Conservation (phyloP, 2,797 vertebrate species). For the Limnodromus scolopaceus region DNA sequence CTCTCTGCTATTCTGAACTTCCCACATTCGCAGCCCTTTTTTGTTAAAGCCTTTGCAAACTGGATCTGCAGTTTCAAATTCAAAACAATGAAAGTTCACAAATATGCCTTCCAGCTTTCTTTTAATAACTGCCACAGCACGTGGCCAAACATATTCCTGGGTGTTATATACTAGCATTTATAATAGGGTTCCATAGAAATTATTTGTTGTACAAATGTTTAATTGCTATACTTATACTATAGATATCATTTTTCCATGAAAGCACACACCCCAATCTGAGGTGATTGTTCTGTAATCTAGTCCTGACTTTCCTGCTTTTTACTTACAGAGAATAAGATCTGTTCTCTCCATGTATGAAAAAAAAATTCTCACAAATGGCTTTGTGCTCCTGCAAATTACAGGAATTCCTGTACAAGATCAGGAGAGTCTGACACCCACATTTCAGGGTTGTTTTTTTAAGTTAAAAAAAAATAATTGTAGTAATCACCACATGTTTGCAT, state of each 20-base stretch:
- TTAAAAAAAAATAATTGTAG: not conserved
- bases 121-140: not conserved
- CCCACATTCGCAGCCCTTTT: not conserved
- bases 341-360: not conserved
- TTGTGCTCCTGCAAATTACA: slow-evolving; percentile 47
- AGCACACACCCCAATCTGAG: not conserved
- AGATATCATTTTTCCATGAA: not conserved
- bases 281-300: not conserved
- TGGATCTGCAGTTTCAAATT: not conserved
- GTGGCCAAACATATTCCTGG: not conserved
- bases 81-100: not conserved
- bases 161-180: not conserved
- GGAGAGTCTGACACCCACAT: not conserved
- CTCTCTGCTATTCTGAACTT: not conserved
- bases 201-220: not conserved
- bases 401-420: slow-evolving; percentile 42
- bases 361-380: not conserved
- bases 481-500: not conserved
- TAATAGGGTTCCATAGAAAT: not conserved
- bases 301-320: slow-evolving; percentile 16
- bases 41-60: not conserved
- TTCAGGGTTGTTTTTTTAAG: not conserved
- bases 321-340: not conserved
- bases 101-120: not conserved
- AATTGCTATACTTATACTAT: not conserved